Conservation (phyloP, 1,140 invertebrate species). For the Pollicipes pollicipes region DNA sequence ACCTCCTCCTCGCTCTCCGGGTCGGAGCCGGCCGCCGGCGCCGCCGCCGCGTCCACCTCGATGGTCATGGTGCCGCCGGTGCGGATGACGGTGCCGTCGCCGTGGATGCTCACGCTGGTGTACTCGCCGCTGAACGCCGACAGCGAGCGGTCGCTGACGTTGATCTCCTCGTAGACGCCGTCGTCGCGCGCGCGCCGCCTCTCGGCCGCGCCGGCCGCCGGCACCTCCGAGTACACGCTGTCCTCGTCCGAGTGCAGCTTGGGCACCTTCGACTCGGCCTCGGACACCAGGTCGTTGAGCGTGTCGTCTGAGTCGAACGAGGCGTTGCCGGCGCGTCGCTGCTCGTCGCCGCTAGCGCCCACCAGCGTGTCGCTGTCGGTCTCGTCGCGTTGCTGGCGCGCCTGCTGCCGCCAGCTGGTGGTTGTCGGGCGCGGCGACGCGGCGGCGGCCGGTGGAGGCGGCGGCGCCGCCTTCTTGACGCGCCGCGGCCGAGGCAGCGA, state of each 20-base stretch:
- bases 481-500: slow-evolving; percentile 26
- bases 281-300: slow-evolving; percentile 31
- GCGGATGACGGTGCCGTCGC: slow-evolving; percentile 37
- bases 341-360: not conserved
- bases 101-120: slow-evolving; percentile 28
- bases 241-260: slow-evolving; percentile 49
- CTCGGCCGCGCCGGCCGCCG: slow-evolving; percentile 27
- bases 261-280: slow-evolving; percentile 26
- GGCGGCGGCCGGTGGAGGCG: too few species aligned
- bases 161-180: slow-evolving; percentile 38
- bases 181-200: slow-evolving; percentile 45
- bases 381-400: not conserved
- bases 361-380: not conserved
- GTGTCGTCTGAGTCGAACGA: slow-evolving; percentile 26
- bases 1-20: slow-evolving; percentile 48
- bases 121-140: slow-evolving; percentile 13
- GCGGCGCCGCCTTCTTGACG: not conserved
- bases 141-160: slow-evolving; percentile 38
- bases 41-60: slow-evolving; percentile 53
- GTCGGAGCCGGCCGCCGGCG: slow-evolving; percentile 37
- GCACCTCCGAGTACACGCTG: slow-evolving; percentile 45
- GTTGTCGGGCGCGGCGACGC: not conserved
- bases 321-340: not conserved
- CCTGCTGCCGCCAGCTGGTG: not conserved
- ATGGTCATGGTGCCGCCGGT: slow-evolving; percentile 44